phyloP scores from a whole-genome alignment of 1,140 invertebrate genomes.

The Penaeus chinensis region DNA sequence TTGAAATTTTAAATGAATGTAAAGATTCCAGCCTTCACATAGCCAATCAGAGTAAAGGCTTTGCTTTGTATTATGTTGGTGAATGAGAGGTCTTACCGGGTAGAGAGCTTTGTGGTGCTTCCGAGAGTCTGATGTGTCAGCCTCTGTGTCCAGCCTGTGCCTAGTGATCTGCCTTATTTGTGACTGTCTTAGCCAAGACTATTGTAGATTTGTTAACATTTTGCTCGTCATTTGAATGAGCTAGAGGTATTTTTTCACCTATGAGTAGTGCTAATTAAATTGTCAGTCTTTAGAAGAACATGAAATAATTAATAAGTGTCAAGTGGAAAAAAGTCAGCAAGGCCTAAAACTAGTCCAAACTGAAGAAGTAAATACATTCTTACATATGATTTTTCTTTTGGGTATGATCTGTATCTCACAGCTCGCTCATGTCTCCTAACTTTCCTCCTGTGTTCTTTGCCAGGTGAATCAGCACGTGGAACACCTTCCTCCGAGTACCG shows the following conservation, averaged over 20 bases:
- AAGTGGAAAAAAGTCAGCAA: too few species aligned
- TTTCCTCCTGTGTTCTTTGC: slow-evolving; percentile 14
- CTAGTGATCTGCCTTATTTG: slow-evolving; percentile 29
- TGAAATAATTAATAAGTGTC: background rate
- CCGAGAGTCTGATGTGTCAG: slow-evolving; percentile 40
- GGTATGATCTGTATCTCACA: too few species aligned
- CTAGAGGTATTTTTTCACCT: slow-evolving; percentile 10
- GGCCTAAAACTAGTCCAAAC: too few species aligned
- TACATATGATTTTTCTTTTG: too few species aligned
- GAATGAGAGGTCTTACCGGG: too few species aligned
- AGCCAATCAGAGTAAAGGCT: too few species aligned
- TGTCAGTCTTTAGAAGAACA: background rate
- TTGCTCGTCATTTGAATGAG: slow-evolving; percentile 39
- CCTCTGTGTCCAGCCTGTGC: slow-evolving; percentile 29
- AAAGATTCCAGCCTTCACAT: too few species aligned
- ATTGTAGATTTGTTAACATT: slow-evolving; percentile 21
- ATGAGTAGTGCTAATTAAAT: slow-evolving; percentile 4
- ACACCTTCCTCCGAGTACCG: slow-evolving; percentile 63
- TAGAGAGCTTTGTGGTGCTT: slow-evolving; percentile 47
- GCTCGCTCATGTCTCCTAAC: too few species aligned
- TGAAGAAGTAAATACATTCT: too few species aligned
- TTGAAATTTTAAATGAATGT: too few species aligned
- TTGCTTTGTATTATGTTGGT: too few species aligned
- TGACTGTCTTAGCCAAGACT: slow-evolving; percentile 19
- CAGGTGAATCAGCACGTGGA: slow-evolving; percentile 63